Base-by-base conservation (phyloP, 2,113 vertebrate genomes). In the Tretioscincus oriximinensis region DNA sequence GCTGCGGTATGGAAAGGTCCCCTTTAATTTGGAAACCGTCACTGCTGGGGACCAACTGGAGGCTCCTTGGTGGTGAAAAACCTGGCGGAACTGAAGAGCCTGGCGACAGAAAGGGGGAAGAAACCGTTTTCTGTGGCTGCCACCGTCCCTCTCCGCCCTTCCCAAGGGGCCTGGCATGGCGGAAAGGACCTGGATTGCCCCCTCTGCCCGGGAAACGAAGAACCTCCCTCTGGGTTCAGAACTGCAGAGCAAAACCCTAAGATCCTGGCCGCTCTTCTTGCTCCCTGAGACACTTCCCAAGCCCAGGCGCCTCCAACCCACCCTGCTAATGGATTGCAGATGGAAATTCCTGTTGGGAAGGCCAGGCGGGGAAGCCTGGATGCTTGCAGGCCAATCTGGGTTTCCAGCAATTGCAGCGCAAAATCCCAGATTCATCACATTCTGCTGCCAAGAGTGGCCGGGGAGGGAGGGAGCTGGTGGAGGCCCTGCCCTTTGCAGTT, bases 291-390 rank as follows among this genome's bases (percentile, higher is more conserved):
- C 26, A 29, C 61, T 58, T 68, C 47, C 71, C 31, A 81, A 64
- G 47, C n/a, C 60, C 54, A 61, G 28, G 7, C 5, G 51, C 45
- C 26, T 7, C 45, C 71, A 69, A 81, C 65, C 51, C 14, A 70
- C 29, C 49, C 21, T 18, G 29, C 65, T 76, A 81, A 76, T 81
- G 22, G 41, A 24, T 61, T 8, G 10, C 80, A 81, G 80, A 81
- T 81, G 80, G 73, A 45, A 68, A 63, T 80, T 81, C 65, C 12
- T 68, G 66, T 47, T 61, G 28, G 63, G 67, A 63, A 74, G 64
- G 58, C 1, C 5, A 66, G 70, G 21, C 29, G 2, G 64, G 64
- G 35, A 61, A 81, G 41, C 7, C 49, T 69, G n/a, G 47, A 18
- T 61, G 16, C 4, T 1, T 11, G 51, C 26, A n/a, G 75, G 65